A percentile compares a stretch with the other conserved stretches of the same genome.
Conservation (phyloP, 2,797 vertebrate genomes). For the Thalassophryne amazonica region DNA sequence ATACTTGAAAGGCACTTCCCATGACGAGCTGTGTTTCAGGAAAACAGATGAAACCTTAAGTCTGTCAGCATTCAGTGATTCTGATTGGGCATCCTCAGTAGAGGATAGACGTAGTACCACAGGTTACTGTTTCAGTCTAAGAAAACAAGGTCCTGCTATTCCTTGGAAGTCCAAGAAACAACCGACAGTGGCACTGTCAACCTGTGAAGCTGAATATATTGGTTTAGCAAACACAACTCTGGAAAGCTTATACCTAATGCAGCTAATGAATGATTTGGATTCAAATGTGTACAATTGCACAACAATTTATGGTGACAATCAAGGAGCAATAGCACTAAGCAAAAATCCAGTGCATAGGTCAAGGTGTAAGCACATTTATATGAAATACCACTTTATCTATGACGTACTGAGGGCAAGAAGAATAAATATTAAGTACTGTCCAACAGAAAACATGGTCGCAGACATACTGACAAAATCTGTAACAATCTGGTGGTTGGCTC, state of each 20-base stretch:
- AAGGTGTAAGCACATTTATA: slow-evolving; percentile 34
- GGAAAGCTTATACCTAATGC: slow-evolving; percentile 22
- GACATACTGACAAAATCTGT: slow-evolving; percentile 23
- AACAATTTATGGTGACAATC: slow-evolving; percentile 11
- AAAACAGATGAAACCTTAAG: slow-evolving; percentile 3
- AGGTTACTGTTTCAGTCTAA: slow-evolving; percentile 21
- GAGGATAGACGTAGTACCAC: slow-evolving; percentile 15
- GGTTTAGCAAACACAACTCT: slow-evolving; percentile 14
- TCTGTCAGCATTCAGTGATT: slow-evolving; percentile 11
- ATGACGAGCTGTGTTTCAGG: slow-evolving; percentile 9
- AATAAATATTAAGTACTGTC: slow-evolving; percentile 15
- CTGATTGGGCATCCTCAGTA: slow-evolving; percentile 9
- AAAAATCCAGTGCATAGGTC: slow-evolving; percentile 26
- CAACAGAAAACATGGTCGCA: slow-evolving; percentile 28
- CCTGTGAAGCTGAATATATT: slow-evolving; percentile 29
- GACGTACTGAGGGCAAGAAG: slow-evolving; percentile 3
- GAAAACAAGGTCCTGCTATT: slow-evolving; percentile 12
- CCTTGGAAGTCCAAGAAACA: slow-evolving; percentile 29
- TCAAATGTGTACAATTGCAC: slow-evolving; percentile 12
- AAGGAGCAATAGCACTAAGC: slow-evolving; percentile 24
- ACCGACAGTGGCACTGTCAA: slow-evolving; percentile 8
- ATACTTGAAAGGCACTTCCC: slow-evolving; percentile 3
- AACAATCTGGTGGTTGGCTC: too few species aligned
- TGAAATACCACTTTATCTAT: slow-evolving; percentile 31
- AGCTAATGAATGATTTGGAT: slow-evolving; percentile 22